Percentiles rank a stretch among this genome's conserved stretches.
Evolutionary conservation across 2,888 invertebrate genomes (phyloP).

Genomic region (Plebejus argus): DNA sequence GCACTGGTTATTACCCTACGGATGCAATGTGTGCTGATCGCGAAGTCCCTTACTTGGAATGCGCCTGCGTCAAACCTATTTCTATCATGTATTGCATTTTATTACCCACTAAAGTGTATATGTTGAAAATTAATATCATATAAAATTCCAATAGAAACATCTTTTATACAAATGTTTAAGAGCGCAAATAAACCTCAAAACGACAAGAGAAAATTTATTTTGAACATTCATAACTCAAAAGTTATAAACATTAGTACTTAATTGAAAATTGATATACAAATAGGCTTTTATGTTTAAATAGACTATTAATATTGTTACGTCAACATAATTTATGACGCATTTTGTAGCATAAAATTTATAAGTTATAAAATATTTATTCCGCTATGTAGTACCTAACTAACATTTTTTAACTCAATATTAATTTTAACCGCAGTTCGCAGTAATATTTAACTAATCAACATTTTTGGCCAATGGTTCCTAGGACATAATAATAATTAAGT

Average conservation of each 20-base stretch:
- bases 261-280: conserved; percentile 17
- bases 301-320: not conserved
- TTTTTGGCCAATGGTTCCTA: too few relatives aligned
- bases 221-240: conserved; percentile 19
- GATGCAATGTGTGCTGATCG: not conserved
- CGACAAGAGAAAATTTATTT: conserved; percentile 26
- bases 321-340: conserved; percentile 14
- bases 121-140: conserved; percentile 20
- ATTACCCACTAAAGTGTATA: not conserved
- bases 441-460: too few relatives aligned
- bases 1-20: too few relatives aligned
- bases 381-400: not conserved
- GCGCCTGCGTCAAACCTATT: not conserved
- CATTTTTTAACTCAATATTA: not conserved
- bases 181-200: conserved; percentile 21
- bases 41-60: not conserved
- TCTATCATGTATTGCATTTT: not conserved
- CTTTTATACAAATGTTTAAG: not conserved
- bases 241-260: not conserved
- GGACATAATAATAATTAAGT: too few relatives aligned
- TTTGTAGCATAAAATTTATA: too few relatives aligned
- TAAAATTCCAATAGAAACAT: conserved; percentile 16
- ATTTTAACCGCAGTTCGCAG: not conserved
- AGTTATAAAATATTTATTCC: too few relatives aligned
- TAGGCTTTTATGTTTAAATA: not conserved